phyloP scores from a whole-genome alignment of 2,113 vertebrate species.

The Ictalurus furcatus region DNA sequence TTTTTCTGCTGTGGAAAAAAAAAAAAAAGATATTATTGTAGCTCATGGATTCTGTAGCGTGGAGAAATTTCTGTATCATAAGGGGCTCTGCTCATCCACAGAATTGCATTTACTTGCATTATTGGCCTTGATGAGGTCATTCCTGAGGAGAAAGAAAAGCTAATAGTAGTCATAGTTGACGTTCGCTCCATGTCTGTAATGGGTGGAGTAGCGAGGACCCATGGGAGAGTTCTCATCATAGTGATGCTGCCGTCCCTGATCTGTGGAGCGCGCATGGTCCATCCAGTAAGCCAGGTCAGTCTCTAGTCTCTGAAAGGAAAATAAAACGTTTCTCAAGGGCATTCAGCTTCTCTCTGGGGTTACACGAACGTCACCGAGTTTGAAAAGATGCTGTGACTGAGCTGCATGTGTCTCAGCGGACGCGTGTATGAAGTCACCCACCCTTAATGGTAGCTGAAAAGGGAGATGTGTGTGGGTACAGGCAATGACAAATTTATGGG shows the following conservation, averaged over 20 bases:
- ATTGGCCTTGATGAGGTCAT: background rate
- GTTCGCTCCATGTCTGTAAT: constrained; percentile 82
- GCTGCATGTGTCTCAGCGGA: background rate
- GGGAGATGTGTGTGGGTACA: background rate
- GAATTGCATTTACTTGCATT: background rate
- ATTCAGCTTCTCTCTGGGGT: background rate
- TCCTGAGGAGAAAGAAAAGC: constrained; percentile 1
- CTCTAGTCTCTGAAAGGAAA: constrained; percentile 84
- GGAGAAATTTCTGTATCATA: background rate
- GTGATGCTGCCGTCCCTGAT: constrained; percentile 86
- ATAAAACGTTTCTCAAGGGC: background rate
- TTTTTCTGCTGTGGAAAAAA: too few relatives aligned
- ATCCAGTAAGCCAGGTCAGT: constrained; percentile 88
- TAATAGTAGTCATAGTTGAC: constrained; percentile 95
- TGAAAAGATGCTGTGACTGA: background rate
- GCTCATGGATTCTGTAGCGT: background rate
- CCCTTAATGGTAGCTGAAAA: background rate
- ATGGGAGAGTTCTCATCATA: constrained; percentile 88
- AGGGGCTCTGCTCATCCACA: background rate
- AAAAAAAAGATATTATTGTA: too few relatives aligned
- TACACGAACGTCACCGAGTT: background rate
- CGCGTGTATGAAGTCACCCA: background rate
- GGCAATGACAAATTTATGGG: background rate
- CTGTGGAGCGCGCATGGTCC: constrained; percentile 75
- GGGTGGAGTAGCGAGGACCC: constrained; percentile 71